These are phyloP conservation scores for Macrosteles quadrilineatus DNA, from an alignment of 1,140 invertebrate species.

Conservation along the genomic window DNA sequence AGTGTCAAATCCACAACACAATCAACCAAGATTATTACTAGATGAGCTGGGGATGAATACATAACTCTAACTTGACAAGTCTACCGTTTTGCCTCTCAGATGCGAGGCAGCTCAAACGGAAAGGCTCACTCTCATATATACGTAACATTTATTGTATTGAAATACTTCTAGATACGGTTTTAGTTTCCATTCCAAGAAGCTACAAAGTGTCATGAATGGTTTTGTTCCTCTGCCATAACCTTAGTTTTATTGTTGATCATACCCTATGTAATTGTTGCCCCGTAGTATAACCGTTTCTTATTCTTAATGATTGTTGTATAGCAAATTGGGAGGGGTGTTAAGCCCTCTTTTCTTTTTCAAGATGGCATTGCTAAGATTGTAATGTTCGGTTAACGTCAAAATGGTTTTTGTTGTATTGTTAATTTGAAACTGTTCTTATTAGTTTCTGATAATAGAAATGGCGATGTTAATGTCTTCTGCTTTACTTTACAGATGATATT, in stretches of 20 bases:
- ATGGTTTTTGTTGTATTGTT: slow-evolving; percentile 18
- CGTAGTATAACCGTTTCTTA: slow-evolving; percentile 46
- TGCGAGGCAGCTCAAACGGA: slow-evolving; percentile 1
- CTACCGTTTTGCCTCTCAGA: slow-evolving; percentile 16
- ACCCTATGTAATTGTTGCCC: slow-evolving; percentile 45
- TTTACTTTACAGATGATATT: slow-evolving; percentile 21
- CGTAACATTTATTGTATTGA: slow-evolving; percentile 33
- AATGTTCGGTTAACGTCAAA: slow-evolving; percentile 32
- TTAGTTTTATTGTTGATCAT: slow-evolving; percentile 41
- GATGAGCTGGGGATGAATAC: slow-evolving; percentile 5
- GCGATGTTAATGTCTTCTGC: slow-evolving; percentile 7
- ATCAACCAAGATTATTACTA: no score
- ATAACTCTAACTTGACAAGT: slow-evolving; percentile 5
- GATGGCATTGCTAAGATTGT: slow-evolving; percentile 34
- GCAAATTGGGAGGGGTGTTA: slow-evolving; percentile 39
- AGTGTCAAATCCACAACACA: neutral
- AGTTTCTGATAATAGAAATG: slow-evolving; percentile 12
- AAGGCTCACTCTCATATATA: slow-evolving; percentile 25
- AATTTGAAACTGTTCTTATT: neutral
- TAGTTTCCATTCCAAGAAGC: slow-evolving; percentile 30
- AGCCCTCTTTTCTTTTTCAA: slow-evolving; percentile 36
- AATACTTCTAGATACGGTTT: slow-evolving; percentile 34
- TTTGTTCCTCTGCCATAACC: slow-evolving; percentile 30
- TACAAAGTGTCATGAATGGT: slow-evolving; percentile 30
- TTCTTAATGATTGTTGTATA: slow-evolving; percentile 46